Evolutionary conservation across 2,888 invertebrate species (phyloP), one percentile per base, ranked within the genome.

Genomic region (Sinodicranocentrus sp.): DNA sequence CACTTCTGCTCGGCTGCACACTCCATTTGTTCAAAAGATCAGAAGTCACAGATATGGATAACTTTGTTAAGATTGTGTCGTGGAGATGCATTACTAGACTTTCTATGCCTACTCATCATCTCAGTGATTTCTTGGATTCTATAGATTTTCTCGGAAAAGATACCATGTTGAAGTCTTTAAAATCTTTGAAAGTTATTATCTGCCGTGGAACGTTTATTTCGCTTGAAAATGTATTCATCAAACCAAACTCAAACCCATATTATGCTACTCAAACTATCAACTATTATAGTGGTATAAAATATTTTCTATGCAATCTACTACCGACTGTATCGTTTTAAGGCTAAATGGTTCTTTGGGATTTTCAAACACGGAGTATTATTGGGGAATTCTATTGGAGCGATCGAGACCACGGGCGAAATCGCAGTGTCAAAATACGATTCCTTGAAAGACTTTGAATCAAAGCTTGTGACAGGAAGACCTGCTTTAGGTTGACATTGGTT

Each of bases 381-480:
- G 52, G 96, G 95, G 72, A 97, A 97, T 90, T 96, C 97, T 90
- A 97, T 97, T 89, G 97, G 97, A 0, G 96, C 96, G 87, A 97
- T 97, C 0, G 97, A 97, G 90, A 94, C 96, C 0, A 96, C 97
- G 95, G 97, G 96, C 0, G 97, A 97, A 90, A 96, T 97, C 1
- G 96, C 96, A 0, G 96, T 93, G 89, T 94, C 94, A 88, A 92
- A 94, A 0, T 92, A 96, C 88, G 93, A 92, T 80, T 92, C 92
- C 68, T 89, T 91, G 15, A 84, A 89, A 19, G 89, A 89, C 23
- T 88, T 75, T 75, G 92, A 92, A 2, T 94, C 95, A 86, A 89
- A 95, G 82, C 73, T 84, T 8, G 33, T 82, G 10, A 93, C 93
- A 8, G 89, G 87, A 28, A 95, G 95, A 88, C 93, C 97, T 68